Conservation (phyloP, 1,140 invertebrate genomes). For the Maconellicoccus hirsutus region DNA sequence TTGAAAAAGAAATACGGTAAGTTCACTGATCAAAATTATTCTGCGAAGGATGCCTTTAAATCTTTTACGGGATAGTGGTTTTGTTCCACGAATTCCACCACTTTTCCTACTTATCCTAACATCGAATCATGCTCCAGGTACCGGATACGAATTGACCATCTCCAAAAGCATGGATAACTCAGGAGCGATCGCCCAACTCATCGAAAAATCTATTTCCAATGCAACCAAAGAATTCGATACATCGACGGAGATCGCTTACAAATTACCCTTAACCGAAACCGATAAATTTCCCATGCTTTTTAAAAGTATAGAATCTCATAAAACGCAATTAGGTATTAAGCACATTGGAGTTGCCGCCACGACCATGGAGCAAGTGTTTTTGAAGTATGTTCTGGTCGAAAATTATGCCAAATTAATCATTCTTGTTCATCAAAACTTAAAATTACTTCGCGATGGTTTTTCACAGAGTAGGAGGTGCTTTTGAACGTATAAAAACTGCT, state of each 20-base stretch:
- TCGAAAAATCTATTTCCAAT: background rate
- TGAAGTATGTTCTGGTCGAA: slow-evolving; percentile 47
- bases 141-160: slow-evolving; percentile 3
- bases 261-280: slow-evolving; percentile 34
- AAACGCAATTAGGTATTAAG: slow-evolving; percentile 39
- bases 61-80: no score
- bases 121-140: no score
- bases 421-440: no score
- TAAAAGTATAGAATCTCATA: slow-evolving; percentile 38
- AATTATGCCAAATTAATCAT: no score
- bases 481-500: no score
- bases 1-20: slow-evolving; percentile 75
- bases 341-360: slow-evolving; percentile 47
- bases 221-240: slow-evolving; percentile 27
- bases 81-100: no score
- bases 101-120: no score
- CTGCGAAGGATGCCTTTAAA: no score
- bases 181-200: background rate
- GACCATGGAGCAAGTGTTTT: slow-evolving; percentile 57
- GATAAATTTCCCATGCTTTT: slow-evolving; percentile 39
- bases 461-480: no score
- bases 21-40: no score
- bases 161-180: no score
- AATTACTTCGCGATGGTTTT: no score
- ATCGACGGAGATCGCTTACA: slow-evolving; percentile 35